A percentile compares a stretch with the other conserved stretches of the same genome.
Conservation (phyloP, 2,888 invertebrate genomes). For the Unio pictorum region DNA sequence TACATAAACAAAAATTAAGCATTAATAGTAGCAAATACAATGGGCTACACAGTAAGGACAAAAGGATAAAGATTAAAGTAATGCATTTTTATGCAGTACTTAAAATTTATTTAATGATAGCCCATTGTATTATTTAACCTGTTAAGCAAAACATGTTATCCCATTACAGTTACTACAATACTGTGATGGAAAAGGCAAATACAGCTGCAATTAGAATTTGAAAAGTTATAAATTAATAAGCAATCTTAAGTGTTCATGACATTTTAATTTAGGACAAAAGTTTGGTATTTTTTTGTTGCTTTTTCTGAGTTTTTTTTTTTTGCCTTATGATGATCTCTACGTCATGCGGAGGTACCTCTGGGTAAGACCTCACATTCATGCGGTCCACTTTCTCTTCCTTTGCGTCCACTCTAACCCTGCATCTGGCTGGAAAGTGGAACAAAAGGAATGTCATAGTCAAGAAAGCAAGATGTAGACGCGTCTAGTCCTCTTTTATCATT, state of each 20-base stretch:
- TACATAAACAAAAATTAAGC: too few species aligned
- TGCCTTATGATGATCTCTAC: conserved; percentile 87
- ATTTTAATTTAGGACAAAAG: conserved; percentile 1
- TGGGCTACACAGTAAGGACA: conserved; percentile 5
- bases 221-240: not conserved
- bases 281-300: not conserved
- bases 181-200: conserved; percentile 3
- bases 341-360: conserved; percentile 74
- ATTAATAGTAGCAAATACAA: too few species aligned
- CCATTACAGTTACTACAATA: not conserved
- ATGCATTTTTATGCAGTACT: conserved; percentile 3
- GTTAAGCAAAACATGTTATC: conserved; percentile 21
- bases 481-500: conserved; percentile 19
- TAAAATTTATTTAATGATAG: conserved; percentile 16
- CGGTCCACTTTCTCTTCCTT: conserved; percentile 55
- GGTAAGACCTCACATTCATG: conserved; percentile 52
- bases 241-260: conserved; percentile 3
- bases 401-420: conserved; percentile 58
- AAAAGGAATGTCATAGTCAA: conserved; percentile 60
- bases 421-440: conserved; percentile 64
- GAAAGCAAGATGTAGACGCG: conserved; percentile 28
- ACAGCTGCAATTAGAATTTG: not conserved
- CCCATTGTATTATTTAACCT: conserved; percentile 35
- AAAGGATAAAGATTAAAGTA: conserved; percentile 6
- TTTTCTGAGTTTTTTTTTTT: conserved; percentile 16